Evolutionary conservation across 2,797 vertebrate genomes (phyloP).

Genomic region (Hypotaenidia okinawae): DNA sequence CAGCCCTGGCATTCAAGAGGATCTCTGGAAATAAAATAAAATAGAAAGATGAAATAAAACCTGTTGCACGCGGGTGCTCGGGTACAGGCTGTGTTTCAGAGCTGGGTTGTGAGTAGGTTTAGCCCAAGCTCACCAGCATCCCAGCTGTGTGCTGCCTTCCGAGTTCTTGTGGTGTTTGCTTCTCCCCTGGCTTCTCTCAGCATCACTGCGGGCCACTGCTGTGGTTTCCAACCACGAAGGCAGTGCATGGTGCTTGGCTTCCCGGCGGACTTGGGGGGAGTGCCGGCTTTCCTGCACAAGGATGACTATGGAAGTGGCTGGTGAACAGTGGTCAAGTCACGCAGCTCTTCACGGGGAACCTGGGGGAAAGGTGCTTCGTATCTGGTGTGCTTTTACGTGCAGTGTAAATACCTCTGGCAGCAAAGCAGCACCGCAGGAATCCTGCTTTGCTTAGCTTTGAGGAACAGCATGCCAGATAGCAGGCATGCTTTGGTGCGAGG

Average conservation of each 20-base stretch:
- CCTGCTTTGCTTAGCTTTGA: not conserved
- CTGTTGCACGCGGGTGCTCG: not conserved
- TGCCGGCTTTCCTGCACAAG: rapidly evolving
- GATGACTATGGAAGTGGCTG: not conserved
- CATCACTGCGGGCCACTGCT: not conserved
- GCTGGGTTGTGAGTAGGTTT: not conserved
- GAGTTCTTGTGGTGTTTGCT: not conserved
- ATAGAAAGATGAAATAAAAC: not conserved
- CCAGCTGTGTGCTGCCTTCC: rapidly evolving
- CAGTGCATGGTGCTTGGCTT: rapidly evolving
- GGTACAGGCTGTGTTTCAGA: not conserved
- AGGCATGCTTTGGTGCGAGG: not conserved
- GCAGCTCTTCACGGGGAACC: not conserved
- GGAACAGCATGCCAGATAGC: not conserved
- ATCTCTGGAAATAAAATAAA: not conserved
- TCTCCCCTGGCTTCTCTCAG: not conserved
- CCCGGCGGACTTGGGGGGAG: not conserved
- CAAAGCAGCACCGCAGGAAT: not conserved
- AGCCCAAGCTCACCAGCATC: rapidly evolving
- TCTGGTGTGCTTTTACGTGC: not conserved
- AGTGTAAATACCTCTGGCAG: not conserved
- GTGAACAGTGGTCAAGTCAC: not conserved
- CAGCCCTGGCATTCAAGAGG: not conserved
- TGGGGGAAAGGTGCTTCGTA: not conserved
- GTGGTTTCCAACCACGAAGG: not conserved